phyloP scores from a whole-genome alignment of 2,797 vertebrate species.

The Phaenicophaeus curvirostris region DNA sequence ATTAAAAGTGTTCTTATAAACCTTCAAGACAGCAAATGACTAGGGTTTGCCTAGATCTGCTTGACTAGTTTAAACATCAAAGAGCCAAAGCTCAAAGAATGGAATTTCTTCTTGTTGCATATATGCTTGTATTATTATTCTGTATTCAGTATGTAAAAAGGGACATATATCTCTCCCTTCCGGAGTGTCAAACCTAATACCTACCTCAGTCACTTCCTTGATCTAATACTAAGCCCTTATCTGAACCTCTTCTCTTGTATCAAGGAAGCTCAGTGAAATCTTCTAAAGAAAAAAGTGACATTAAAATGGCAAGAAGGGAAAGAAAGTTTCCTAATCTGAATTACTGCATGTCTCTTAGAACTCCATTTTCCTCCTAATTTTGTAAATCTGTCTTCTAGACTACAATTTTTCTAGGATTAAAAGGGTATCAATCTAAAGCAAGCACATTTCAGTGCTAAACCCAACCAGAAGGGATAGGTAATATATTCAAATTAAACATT shows the following conservation, averaged over 20 bases:
- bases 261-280: not conserved
- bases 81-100: not conserved
- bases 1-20: not conserved
- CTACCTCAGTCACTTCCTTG: not conserved
- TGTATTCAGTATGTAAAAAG: not conserved
- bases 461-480: not conserved
- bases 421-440: not conserved
- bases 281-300: not conserved
- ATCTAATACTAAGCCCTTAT: not conserved
- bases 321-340: not conserved
- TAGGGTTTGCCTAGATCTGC: not conserved
- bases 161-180: not conserved
- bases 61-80: not conserved
- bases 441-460: not conserved
- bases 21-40: not conserved
- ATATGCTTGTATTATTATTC: not conserved
- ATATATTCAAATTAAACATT: not conserved
- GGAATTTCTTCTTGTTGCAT: not conserved
- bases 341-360: not conserved
- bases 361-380: not conserved
- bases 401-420: not conserved
- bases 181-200: not conserved
- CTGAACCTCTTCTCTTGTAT: not conserved
- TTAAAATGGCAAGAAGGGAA: not conserved
- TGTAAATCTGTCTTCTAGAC: not conserved